These are phyloP conservation scores for Acrocera orbiculus DNA, from an alignment of 2,888 invertebrate genomes.

Conservation along the genomic window DNA sequence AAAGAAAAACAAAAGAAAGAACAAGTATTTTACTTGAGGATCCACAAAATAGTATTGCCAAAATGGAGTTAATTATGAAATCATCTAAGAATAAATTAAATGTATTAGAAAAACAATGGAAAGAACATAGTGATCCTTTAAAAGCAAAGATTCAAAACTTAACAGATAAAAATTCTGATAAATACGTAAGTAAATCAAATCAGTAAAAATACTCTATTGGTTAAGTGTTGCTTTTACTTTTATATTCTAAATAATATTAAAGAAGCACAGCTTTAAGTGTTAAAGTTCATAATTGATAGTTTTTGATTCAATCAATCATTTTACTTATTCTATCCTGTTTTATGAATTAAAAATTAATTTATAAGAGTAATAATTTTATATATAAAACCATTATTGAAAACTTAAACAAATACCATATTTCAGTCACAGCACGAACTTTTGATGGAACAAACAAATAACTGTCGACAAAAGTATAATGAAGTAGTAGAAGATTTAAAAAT, in stretches of 20 bases:
- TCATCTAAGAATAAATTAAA: slow-evolving; percentile 43
- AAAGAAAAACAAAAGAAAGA: slow-evolving; percentile 37
- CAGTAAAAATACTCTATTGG: no score
- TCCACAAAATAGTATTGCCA: slow-evolving; percentile 40
- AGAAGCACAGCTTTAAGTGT: no score
- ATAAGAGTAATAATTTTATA: no score
- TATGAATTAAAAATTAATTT: no score
- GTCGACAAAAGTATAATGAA: slow-evolving; percentile 27
- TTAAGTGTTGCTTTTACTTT: no score
- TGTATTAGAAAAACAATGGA: slow-evolving; percentile 53
- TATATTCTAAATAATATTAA: no score
- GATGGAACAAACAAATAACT: slow-evolving; percentile 13
- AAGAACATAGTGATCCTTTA: slow-evolving; percentile 48
- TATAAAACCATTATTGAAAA: no score
- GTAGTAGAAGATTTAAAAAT: slow-evolving; percentile 22
- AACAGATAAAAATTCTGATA: slow-evolving; percentile 23
- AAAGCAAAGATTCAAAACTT: slow-evolving; percentile 34
- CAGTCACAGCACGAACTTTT: slow-evolving; percentile 9
- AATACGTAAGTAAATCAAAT: slow-evolving; percentile 20
- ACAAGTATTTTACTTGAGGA: slow-evolving; percentile 46
- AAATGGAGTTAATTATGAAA: slow-evolving; percentile 40
- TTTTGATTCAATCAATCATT: no score
- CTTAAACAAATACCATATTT: slow-evolving; percentile 3
- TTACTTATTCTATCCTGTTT: no score
- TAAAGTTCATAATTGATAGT: no score